A percentile compares a stretch with the other conserved stretches of the same genome.
Conservation (phyloP, 30 jellyfish, hydroid and myxozoan species). For the Pseudorhiza aurosa region DNA sequence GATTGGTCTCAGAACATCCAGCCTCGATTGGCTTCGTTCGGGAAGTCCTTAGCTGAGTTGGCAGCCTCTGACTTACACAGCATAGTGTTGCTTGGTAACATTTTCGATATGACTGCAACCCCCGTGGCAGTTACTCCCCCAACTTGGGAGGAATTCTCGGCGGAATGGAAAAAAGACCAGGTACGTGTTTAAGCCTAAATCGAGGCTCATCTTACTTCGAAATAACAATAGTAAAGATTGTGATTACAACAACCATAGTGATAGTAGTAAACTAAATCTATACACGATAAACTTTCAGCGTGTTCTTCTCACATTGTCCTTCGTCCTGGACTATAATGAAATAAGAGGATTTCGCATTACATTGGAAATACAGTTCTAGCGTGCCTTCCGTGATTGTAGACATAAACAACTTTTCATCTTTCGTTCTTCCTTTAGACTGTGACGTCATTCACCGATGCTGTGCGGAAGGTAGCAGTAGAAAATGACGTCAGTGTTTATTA, state of each 20-base stretch:
- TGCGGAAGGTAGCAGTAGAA: slow-evolving; percentile 57
- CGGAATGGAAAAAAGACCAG: slow-evolving; percentile 40
- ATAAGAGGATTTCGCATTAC: no score
- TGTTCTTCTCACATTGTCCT: no score
- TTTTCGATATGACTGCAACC: slow-evolving; percentile 39
- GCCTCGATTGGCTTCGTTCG: slow-evolving; percentile 22
- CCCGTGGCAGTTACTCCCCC: slow-evolving; percentile 59
- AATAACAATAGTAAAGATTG: no score
- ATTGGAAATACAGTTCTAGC: no score
- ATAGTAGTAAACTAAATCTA: no score
- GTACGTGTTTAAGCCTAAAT: no score
- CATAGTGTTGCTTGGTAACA: slow-evolving; percentile 47
- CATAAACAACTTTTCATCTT: no score
- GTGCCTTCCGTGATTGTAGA: no score
- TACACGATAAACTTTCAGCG: no score
- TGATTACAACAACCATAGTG: no score
- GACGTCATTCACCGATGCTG: background rate
- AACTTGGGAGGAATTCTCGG: slow-evolving; percentile 26
- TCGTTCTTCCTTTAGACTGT: background rate
- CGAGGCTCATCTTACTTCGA: no score
- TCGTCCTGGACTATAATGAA: no score
- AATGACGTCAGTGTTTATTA: slow-evolving; percentile 40
- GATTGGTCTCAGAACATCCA: slow-evolving; percentile 41
- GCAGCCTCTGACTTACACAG: slow-evolving; percentile 38
- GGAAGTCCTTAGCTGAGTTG: slow-evolving; percentile 19